phyloP scores from a whole-genome alignment of 1,140 invertebrate species.

The Monomorium pharaonis region DNA sequence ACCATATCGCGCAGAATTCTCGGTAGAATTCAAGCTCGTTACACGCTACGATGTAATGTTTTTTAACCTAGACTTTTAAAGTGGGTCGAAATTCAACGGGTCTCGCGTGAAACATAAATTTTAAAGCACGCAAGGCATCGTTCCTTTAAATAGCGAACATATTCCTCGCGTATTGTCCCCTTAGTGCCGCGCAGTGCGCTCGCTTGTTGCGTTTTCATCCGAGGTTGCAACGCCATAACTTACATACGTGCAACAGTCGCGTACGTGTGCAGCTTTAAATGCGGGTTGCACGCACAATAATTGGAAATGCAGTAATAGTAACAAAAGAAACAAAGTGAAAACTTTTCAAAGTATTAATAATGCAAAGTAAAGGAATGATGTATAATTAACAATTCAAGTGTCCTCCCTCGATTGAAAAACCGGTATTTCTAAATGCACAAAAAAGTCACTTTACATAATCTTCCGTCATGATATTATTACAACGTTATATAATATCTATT shows the following conservation, averaged over 20 bases:
- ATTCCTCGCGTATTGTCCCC: conserved; percentile 56
- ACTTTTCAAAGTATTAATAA: conserved; percentile 7
- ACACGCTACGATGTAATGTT: neutral
- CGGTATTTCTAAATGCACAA: neutral
- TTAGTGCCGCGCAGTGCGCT: conserved; percentile 41
- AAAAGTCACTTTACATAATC: neutral
- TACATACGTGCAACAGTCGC: conserved; percentile 32
- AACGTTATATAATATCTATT: neutral
- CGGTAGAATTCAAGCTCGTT: neutral
- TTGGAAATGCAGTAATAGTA: neutral
- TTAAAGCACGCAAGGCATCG: conserved; percentile 12
- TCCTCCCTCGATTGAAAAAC: neutral
- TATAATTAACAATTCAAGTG: neutral
- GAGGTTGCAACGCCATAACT: conserved; percentile 38
- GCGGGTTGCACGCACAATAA: conserved; percentile 18
- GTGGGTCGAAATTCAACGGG: conserved; percentile 30
- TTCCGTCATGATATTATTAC: neutral
- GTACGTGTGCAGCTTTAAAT: conserved; percentile 11
- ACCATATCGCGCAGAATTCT: neutral
- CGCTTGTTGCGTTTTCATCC: conserved; percentile 62
- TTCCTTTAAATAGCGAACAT: conserved; percentile 57
- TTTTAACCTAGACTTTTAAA: conserved; percentile 26
- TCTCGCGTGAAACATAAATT: conserved; percentile 40
- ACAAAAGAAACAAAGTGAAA: neutral
- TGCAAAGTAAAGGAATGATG: neutral